Base-by-base conservation (phyloP, 2,888 invertebrate species). In the Agonum fuliginosum region DNA sequence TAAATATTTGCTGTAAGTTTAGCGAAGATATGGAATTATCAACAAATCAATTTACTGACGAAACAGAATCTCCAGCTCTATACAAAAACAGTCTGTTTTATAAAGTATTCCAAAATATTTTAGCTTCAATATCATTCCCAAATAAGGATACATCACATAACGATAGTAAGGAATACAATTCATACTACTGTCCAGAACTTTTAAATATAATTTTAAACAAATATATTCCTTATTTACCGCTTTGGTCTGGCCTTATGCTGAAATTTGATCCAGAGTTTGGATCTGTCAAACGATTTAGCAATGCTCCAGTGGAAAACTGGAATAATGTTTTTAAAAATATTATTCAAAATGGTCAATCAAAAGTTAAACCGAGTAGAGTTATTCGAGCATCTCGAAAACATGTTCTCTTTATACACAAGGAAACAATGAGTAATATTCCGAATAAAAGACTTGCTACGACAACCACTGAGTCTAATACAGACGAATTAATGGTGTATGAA, bases 231-330 rank as follows among this genome's bases (percentile, higher is more conserved):
- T 20, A 48, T 48, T 48, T 48, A 48, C 48, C 48, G 8, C 3
- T 48, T 6, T 48, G 48, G 48, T 48, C 48, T 17, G 48, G 48
- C 4, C 20, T 48, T 17, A 19, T 48, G 48, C 1, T 48, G 17
- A 48, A 48, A 48, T 17, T 17, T 19, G 48, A 48, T 48, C 48
- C 48, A 1, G 48, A 20, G 10, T 17, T 17, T 17, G 17, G 17
- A 48, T 6, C 12, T 48, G 19, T 48, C 10, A 17, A 48, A 17
- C 48, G 48, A 3, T 17, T 6, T 10, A 48, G 48, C 17, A 48
- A 48, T 6, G 17, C 48, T 19, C 48, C 48, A 19, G 48, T 48
- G 3, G 19, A 48, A 48, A 48, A 48, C 17, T 48, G 48, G 48
- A 48, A 48, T 20, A 19, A 19, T 19, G 19, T 48, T 17, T 3